These are phyloP conservation scores for Urocolius indicus DNA, from an alignment of 2,113 vertebrate species.

Conservation along the genomic window DNA sequence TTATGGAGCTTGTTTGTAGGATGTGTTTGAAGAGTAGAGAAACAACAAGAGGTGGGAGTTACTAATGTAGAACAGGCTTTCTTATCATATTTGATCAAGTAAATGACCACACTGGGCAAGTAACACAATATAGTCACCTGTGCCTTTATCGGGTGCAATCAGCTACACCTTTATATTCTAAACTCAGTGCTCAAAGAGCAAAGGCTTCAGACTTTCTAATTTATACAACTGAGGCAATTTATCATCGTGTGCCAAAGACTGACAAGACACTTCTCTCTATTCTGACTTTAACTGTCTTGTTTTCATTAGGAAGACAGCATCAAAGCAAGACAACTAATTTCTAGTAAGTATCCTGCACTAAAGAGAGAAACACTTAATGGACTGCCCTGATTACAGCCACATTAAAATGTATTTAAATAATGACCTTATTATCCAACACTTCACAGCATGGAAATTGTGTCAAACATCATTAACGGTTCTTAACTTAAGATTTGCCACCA, in stretches of 20 bases:
- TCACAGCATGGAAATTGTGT: background rate
- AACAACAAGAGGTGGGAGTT: conserved; percentile 26
- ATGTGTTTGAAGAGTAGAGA: background rate
- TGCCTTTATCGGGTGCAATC: background rate
- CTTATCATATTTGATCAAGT: background rate
- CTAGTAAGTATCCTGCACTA: background rate
- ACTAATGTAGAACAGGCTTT: background rate
- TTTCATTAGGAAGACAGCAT: background rate
- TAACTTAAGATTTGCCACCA: background rate
- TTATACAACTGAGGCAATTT: background rate
- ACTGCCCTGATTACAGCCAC: background rate
- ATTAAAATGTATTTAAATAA: conserved; percentile 23
- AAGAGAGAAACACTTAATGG: background rate
- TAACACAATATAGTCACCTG: background rate
- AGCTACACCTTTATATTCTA: background rate
- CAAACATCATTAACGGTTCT: conserved; percentile 1
- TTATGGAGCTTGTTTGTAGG: background rate
- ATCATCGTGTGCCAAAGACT: background rate
- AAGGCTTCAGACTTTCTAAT: background rate
- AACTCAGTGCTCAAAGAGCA: background rate
- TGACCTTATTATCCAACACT: background rate
- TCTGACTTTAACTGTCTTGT: background rate
- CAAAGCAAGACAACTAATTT: background rate
- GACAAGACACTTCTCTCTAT: background rate
- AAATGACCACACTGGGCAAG: background rate